Base-by-base conservation (phyloP, 2,113 vertebrate genomes). In the Clinocottus analis region DNA sequence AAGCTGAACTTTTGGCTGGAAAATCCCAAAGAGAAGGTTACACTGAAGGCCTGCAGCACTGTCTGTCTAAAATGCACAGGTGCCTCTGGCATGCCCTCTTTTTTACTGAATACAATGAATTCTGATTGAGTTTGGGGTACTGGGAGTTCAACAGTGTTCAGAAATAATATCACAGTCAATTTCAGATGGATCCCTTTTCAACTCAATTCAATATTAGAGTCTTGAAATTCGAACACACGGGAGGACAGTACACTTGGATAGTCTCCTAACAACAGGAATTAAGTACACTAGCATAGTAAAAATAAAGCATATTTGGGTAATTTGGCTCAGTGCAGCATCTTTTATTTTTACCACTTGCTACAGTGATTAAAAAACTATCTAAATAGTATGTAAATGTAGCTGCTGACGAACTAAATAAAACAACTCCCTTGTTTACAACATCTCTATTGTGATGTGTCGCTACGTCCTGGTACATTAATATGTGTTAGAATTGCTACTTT, bases 41-140 rank as follows among this genome's bases (percentile, higher is more conserved):
- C 39, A 41, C 37, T 56, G 23, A 62, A 59, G 29, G 56, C 16
- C 72, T 76, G 29, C n/a, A 55, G 45, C 47, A 5, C 41, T 31
- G 31, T 23, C 58, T 53, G 27, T 68, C 55, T 63, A 51, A 61
- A 77, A 71, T 53, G 56, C 77, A 58, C 73, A 62, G 59, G 76
- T 70, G 69, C 78, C 56, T 23, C n/a, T 11, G 23, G 41, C 41
- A 13, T 62, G 59, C n/a, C 17, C 35, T 51, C 53, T 76, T 72
- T n/a, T 80, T 60, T 61, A 61, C 55, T 66, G 64, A 80, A 66
- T 53, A 77, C 85, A 80, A 62, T 80, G 70, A 73, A 80, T 76
- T 60, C 75, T 86, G 78, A 87, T 87, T 85, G 74, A 77, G 76
- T 87, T 73, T 86, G 81, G 76, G 73, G 63, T 64, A 14, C 19